Evolutionary conservation across 2,888 invertebrate species (phyloP).

Genomic region (Stenoptilia bipunctidactyla): DNA sequence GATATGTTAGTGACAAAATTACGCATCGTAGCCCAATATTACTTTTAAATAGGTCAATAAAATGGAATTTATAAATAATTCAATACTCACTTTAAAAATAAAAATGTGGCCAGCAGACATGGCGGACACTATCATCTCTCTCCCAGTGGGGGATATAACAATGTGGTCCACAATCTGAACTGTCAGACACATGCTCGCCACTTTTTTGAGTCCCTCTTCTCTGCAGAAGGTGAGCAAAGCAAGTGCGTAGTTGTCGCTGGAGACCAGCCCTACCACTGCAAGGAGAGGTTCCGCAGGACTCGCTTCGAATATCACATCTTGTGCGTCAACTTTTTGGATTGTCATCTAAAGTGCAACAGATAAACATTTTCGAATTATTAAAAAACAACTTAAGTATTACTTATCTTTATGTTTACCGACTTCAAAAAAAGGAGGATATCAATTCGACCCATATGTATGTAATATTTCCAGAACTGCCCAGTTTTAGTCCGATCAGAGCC

Average conservation of each 20-base stretch:
- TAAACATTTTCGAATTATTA: not conserved
- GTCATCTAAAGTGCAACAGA: conserved; percentile 23
- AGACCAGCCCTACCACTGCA: conserved; percentile 36
- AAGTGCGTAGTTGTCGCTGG: conserved; percentile 36
- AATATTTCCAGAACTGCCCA: no score
- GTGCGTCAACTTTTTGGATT: conserved; percentile 32
- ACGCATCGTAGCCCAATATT: no score
- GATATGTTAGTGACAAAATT: no score
- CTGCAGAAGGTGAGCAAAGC: conserved; percentile 22
- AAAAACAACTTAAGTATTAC: no score
- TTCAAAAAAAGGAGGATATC: no score
- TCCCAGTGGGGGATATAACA: conserved; percentile 41
- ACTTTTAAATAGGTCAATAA: no score
- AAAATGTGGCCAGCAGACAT: conserved; percentile 60
- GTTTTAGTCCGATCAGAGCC: no score
- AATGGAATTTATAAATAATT: no score
- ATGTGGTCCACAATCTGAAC: conserved; percentile 50
- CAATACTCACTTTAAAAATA: conserved; percentile 34
- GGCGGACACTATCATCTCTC: conserved; percentile 42
- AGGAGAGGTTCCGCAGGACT: conserved; percentile 47
- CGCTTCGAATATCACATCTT: conserved; percentile 37
- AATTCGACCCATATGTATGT: no score
- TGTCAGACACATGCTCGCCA: conserved; percentile 37
- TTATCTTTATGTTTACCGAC: no score
- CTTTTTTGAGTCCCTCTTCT: conserved; percentile 21